These are phyloP conservation scores for Heliothis subflexa DNA, from an alignment of 1,140 invertebrate genomes.

Conservation along the genomic window DNA sequence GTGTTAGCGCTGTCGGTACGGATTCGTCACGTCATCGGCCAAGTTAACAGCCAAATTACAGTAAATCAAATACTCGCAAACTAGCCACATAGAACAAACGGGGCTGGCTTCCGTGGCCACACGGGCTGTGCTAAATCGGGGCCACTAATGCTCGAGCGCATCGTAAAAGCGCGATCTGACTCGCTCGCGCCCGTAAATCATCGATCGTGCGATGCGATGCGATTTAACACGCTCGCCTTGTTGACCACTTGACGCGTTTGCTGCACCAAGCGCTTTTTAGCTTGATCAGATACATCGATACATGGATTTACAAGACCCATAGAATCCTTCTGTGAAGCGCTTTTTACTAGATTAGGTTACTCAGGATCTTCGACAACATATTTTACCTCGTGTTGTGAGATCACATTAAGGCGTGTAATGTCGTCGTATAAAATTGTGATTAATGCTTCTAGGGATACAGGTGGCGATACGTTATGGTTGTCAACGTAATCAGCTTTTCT, in stretches of 20 bases:
- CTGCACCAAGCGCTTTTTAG: slow-evolving; percentile 18
- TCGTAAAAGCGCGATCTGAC: slow-evolving; percentile 79
- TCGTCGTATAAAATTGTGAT: slow-evolving; percentile 26
- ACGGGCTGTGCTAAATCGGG: slow-evolving; percentile 70
- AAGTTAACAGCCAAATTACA: slow-evolving; percentile 67
- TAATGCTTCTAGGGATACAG: slow-evolving; percentile 24
- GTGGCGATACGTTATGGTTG: slow-evolving; percentile 33
- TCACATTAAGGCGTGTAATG: slow-evolving; percentile 36
- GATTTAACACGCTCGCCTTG: slow-evolving; percentile 67
- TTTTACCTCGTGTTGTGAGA: slow-evolving; percentile 13
- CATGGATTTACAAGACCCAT: neutral
- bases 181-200: slow-evolving; percentile 77
- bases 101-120: slow-evolving; percentile 67
- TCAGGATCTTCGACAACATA: neutral
- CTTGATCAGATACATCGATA: neutral
- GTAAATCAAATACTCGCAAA: slow-evolving; percentile 66
- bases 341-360: neutral
- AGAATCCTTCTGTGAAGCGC: slow-evolving; percentile 4
- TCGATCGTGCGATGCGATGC: slow-evolving; percentile 78
- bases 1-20: slow-evolving; percentile 26
- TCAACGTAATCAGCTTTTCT: slow-evolving; percentile 37
- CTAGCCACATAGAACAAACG: slow-evolving; percentile 60
- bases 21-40: slow-evolving; percentile 63
- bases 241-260: slow-evolving; percentile 50
- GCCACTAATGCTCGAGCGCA: slow-evolving; percentile 45